Conservation (phyloP, 1,140 invertebrate genomes). For the Agrilus planipennis region DNA sequence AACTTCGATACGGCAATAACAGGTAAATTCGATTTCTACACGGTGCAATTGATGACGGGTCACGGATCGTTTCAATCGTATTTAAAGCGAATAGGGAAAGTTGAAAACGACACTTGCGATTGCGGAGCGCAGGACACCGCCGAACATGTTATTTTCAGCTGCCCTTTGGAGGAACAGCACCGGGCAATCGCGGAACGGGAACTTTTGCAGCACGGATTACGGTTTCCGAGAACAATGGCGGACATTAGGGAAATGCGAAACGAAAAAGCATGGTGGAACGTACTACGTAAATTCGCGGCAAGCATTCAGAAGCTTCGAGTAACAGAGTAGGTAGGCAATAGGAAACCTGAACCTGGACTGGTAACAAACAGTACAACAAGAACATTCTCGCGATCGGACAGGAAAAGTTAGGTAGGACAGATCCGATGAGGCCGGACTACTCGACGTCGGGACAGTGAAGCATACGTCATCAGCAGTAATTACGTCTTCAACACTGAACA, state of each 20-base stretch:
- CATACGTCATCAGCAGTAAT: no score
- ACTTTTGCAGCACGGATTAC: background rate
- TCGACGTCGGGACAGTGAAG: no score
- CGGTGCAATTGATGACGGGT: background rate
- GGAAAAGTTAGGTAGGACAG: no score
- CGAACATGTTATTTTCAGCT: background rate
- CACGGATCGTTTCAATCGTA: background rate
- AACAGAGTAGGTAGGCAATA: no score
- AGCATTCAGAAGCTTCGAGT: background rate
- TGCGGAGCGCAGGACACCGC: background rate
- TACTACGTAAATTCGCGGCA: background rate
- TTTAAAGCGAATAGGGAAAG: background rate
- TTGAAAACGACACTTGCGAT: background rate
- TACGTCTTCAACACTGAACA: no score
- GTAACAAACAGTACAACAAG: no score
- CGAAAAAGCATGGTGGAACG: background rate
- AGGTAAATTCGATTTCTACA: constrained; percentile 47
- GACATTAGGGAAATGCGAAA: background rate
- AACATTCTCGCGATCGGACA: no score
- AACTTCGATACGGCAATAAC: constrained; percentile 74
- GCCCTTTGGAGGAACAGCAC: background rate
- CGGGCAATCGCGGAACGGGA: background rate
- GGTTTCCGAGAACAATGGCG: background rate
- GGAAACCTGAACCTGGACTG: no score
- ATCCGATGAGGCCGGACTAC: no score